phyloP scores from a whole-genome alignment of 2,113 vertebrate species.

The Psephotus haematonotus region DNA sequence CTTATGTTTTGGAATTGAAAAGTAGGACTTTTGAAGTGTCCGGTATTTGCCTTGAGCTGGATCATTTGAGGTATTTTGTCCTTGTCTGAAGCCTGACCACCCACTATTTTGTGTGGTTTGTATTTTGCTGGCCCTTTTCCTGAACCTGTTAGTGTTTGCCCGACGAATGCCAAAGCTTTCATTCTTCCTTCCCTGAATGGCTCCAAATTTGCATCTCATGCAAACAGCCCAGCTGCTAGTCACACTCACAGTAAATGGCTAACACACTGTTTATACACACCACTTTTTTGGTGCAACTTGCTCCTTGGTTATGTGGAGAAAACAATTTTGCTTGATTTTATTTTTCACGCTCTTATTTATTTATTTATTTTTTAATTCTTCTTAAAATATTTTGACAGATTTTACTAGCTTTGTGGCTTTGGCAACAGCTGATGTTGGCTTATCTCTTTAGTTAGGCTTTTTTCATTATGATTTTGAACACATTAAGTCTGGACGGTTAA shows the following conservation, averaged over 20 bases:
- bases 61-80: constrained; percentile 53
- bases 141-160: constrained; percentile 63
- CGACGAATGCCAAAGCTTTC: constrained; percentile 63
- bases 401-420: neutral
- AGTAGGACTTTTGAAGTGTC: constrained; percentile 23
- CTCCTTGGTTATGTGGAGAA: constrained; percentile 7
- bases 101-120: constrained; percentile 62
- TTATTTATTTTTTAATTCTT: neutral
- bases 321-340: constrained; percentile 25
- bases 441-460: constrained; percentile 17
- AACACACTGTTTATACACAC: constrained; percentile 68
- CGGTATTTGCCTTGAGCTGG: neutral
- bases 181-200: constrained; percentile 67
- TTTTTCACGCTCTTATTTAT: constrained; percentile 13
- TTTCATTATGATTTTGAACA: neutral
- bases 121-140: constrained; percentile 72
- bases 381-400: constrained; percentile 55
- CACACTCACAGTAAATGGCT: constrained; percentile 64
- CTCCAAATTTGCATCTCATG: constrained; percentile 73
- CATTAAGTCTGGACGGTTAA: constrained; percentile 4
- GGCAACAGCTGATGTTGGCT: neutral
- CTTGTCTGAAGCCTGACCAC: constrained; percentile 48
- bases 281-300: constrained; percentile 55
- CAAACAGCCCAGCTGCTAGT: constrained; percentile 76
- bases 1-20: neutral